Percentiles rank a stretch among this genome's conserved stretches.
phyloP scores from a whole-genome alignment of 92 coral and sea anemone species.

The Zoanthus sansibaricus region DNA sequence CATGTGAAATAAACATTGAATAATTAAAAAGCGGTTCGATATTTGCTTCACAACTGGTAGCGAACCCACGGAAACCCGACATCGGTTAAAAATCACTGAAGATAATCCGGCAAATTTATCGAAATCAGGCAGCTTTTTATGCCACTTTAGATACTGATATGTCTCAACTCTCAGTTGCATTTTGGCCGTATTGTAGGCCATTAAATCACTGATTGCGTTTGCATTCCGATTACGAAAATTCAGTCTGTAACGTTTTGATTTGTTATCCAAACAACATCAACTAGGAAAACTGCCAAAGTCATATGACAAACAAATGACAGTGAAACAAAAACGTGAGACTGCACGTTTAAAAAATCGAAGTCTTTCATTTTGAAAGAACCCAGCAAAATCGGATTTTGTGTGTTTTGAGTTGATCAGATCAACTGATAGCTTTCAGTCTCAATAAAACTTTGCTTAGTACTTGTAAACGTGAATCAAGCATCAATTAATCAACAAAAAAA shows the following conservation, averaged over 20 bases:
- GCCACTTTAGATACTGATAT: not conserved
- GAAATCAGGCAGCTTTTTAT: no score
- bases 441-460: not conserved
- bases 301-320: not conserved
- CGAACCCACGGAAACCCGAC: constrained; percentile 18
- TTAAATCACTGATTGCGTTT: constrained; percentile 41
- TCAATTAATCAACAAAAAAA: not conserved
- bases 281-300: constrained; percentile 30
- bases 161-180: not conserved
- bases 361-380: not conserved
- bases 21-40: constrained; percentile 29
- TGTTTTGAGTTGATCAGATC: not conserved
- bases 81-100: not conserved
- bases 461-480: not conserved
- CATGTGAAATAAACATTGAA: constrained; percentile 10
- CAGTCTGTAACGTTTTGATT: constrained; percentile 31
- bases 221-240: not conserved
- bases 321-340: not conserved
- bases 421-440: not conserved
- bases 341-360: not conserved
- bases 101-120: not conserved
- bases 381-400: not conserved
- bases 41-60: constrained; percentile 32
- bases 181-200: not conserved
- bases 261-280: constrained; percentile 64